Base-by-base conservation (phyloP, 2,113 vertebrate genomes). In the Chlorodrepanis virens region DNA sequence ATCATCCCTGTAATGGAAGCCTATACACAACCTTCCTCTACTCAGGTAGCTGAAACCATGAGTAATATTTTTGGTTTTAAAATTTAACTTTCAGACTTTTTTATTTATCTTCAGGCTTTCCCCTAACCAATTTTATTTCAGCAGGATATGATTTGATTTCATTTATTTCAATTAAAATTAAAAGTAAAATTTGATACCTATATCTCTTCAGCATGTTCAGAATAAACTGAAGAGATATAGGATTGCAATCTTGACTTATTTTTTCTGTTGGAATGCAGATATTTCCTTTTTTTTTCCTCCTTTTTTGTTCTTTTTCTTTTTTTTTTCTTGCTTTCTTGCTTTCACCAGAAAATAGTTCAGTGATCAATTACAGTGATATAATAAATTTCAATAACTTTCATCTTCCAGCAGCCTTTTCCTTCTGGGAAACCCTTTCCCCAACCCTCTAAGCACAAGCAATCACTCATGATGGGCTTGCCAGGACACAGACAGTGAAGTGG, bases 341-440 rank as follows among this genome's bases (percentile, higher is more conserved):
- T 84, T 71, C 37, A 39, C 5, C 11, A 86, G 63, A 89, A 69
- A 87, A 79, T 85, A 93, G 42, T 86, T 70, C 59, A 82, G 61
- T 31, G 35, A 90, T 91, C 75, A 91, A 31, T 78, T 90, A 88
- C 25, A 79, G 35, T 40, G 28, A 81, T 89, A 80, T 42, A 91
- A 91, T 94, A 93, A 88, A 93, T 92, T 83, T 72, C 33, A 72
- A 11, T 86, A 92, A 47, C 18, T 74, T 90, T 64, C 31, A 68
- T 83, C 39, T 96, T 91, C 39, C 60, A 82, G 50, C 12, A 88
- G 22, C 4, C 17, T 85, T 90, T 87, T 87, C 9, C 44, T 72
- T 69, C 57, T 80, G 61, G 53, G 28, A 91, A 91, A 72, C 12
- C 1, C 5, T 69, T 85, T 47, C 10, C 20, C 17, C 3, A 21